Percentiles rank a stretch among this genome's conserved stretches.
Evolutionary conservation across 2,888 invertebrate genomes (phyloP).

Genomic region (Euproctis similis): DNA sequence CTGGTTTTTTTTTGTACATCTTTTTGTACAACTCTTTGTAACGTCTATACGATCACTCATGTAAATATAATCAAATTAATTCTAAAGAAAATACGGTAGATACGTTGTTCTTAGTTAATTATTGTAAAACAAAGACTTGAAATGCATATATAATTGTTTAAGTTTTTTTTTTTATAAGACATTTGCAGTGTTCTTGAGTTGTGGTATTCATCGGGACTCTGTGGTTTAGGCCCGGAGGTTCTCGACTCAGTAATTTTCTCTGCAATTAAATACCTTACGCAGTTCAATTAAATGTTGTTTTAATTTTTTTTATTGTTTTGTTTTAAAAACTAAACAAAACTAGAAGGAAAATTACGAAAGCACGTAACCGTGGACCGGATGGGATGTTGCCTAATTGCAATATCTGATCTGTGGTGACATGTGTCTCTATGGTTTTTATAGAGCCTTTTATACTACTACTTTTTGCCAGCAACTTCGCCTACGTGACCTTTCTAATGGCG

Average conservation of each 20-base stretch:
- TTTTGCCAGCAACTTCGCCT: too few species aligned
- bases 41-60: too few species aligned
- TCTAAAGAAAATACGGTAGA: constrained; percentile 40
- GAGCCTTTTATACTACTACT: too few species aligned
- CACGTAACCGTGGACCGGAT: constrained; percentile 41
- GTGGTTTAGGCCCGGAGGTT: constrained; percentile 56
- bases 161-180: constrained; percentile 56
- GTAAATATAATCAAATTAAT: constrained; percentile 34
- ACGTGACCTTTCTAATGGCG: too few species aligned
- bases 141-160: constrained; percentile 55
- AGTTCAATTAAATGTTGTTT: constrained; percentile 63
- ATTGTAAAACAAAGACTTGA: constrained; percentile 45
- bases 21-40: too few species aligned
- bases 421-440: constrained; percentile 37
- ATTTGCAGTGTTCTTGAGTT: constrained; percentile 30
- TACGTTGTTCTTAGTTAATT: constrained; percentile 44
- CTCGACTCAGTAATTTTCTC: constrained; percentile 55
- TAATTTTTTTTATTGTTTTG: too few species aligned
- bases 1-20: too few species aligned
- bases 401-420: constrained; percentile 40
- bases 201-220: constrained; percentile 41
- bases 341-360: constrained; percentile 49
- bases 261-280: constrained; percentile 65
- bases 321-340: constrained; percentile 61
- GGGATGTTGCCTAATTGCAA: constrained; percentile 49